Conservation (phyloP, 2,888 invertebrate genomes). For the Meteorus colon region DNA sequence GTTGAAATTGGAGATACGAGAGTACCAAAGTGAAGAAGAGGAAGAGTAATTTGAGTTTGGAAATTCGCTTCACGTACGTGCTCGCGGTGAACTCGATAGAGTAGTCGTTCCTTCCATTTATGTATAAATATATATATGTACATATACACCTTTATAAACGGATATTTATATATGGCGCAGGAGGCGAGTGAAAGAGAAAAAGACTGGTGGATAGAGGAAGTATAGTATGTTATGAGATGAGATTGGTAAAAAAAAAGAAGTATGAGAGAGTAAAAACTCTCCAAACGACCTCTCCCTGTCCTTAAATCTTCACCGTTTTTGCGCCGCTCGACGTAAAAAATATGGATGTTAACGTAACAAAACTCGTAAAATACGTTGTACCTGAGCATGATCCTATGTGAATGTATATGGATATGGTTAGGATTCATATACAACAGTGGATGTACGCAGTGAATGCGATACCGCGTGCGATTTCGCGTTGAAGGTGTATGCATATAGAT, state of each 20-base stretch:
- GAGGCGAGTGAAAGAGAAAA: constrained; percentile 4
- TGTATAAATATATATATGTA: constrained; percentile 6
- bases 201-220: background rate
- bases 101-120: constrained; percentile 47
- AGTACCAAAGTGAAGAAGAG: background rate
- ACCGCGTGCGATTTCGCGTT: background rate
- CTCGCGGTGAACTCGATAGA: constrained; percentile 56
- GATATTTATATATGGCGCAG: constrained; percentile 14
- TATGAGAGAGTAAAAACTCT: constrained; percentile 38
- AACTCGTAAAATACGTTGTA: constrained; percentile 46
- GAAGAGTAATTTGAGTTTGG: constrained; percentile 28
- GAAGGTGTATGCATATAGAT: background rate
- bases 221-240: background rate
- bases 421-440: too few relatives aligned
- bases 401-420: background rate
- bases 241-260: constrained; percentile 18
- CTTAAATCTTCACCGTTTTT: constrained; percentile 50
- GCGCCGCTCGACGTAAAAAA: constrained; percentile 36
- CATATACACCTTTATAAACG: constrained; percentile 1
- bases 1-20: constrained; percentile 35
- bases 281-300: constrained; percentile 43
- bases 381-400: constrained; percentile 29
- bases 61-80: constrained; percentile 53
- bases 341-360: constrained; percentile 41
- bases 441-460: too few relatives aligned